These are phyloP conservation scores for Cantharis rufa DNA, from an alignment of 2,888 invertebrate species.

Conservation along the genomic window DNA sequence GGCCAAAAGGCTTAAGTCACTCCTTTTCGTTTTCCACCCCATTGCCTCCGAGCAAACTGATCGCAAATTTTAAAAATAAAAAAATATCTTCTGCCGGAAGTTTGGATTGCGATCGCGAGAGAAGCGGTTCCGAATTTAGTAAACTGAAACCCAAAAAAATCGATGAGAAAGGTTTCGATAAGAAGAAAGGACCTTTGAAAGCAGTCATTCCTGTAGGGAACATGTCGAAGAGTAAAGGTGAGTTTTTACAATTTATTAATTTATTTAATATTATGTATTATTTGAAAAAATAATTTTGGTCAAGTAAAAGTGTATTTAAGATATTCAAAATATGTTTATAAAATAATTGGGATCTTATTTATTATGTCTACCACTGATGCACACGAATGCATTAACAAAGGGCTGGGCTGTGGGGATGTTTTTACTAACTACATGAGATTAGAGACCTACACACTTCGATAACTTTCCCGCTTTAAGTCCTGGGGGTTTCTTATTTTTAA, in stretches of 20 bases:
- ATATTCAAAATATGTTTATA: no score
- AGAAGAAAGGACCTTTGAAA: slow-evolving; percentile 35
- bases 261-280: no score
- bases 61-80: not conserved
- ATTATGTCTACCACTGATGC: no score
- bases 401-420: no score
- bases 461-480: no score
- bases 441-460: no score
- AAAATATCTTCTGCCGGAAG: not conserved
- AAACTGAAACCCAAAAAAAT: slow-evolving; percentile 34
- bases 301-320: no score
- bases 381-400: no score
- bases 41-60: not conserved
- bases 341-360: no score
- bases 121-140: not conserved
- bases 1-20: slow-evolving; percentile 13
- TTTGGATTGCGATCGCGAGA: not conserved
- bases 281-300: no score
- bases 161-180: slow-evolving; percentile 9
- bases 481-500: no score
- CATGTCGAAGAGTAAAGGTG: slow-evolving; percentile 31
- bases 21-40: slow-evolving; percentile 18
- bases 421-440: no score
- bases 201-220: slow-evolving; percentile 35
- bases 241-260: not conserved